Evolutionary conservation across 1,140 invertebrate genomes (phyloP).

Genomic region (Chironomus tepperi): DNA sequence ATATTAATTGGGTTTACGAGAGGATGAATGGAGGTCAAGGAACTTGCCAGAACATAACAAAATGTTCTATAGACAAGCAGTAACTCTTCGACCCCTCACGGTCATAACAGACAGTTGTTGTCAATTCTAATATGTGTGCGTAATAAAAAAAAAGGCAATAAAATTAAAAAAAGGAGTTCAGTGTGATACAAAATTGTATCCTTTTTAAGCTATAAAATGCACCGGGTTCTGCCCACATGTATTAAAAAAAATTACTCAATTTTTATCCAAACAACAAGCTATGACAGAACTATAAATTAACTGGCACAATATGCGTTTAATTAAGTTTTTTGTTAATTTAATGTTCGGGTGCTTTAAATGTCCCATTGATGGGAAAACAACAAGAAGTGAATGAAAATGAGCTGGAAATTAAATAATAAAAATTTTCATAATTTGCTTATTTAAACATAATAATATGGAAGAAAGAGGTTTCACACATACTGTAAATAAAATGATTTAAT

Average conservation of each 20-base stretch:
- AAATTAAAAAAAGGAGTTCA: no score
- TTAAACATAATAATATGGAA: no score
- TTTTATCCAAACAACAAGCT: not conserved
- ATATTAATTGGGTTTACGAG: not conserved
- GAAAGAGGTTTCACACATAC: not conserved
- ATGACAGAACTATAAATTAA: constrained; percentile 13
- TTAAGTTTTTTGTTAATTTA: not conserved
- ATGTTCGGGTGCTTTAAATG: not conserved
- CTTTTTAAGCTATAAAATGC: not conserved
- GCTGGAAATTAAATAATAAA: no score
- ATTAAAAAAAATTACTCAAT: constrained; percentile 15
- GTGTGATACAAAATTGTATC: no score
- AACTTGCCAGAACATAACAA: not conserved
- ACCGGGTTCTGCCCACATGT: not conserved
- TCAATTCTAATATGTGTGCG: not conserved
- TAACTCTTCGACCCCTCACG: not conserved
- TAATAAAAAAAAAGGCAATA: not conserved
- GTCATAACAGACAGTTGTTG: not conserved
- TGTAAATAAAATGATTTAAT: not conserved
- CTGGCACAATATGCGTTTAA: constrained; percentile 3
- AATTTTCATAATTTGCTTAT: no score
- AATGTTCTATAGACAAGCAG: not conserved
- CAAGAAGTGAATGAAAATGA: no score
- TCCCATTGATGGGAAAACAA: not conserved
- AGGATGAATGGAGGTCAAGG: not conserved